Conservation (phyloP, 2,113 vertebrate species). For the Scomber colias region DNA sequence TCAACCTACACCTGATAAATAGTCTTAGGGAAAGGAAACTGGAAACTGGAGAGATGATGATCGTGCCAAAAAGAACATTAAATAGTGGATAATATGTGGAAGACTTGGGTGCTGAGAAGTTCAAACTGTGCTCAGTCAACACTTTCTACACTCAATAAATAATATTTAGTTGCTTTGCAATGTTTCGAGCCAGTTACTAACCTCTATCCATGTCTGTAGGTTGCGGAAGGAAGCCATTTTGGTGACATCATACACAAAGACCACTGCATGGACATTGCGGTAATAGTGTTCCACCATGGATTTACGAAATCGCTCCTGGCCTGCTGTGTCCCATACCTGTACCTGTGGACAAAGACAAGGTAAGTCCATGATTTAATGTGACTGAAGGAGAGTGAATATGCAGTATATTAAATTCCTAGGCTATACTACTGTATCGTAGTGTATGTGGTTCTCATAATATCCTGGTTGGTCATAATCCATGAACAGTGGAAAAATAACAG, state of each 20-base stretch:
- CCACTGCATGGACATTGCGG: conserved; percentile 95
- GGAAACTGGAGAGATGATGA: background rate
- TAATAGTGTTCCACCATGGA: conserved; percentile 99
- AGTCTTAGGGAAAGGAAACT: background rate
- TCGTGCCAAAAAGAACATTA: background rate
- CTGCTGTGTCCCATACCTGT: conserved; percentile 98
- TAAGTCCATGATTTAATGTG: background rate
- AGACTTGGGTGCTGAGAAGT: background rate
- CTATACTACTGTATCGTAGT: background rate
- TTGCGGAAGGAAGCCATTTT: conserved; percentile 97
- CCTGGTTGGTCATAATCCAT: background rate
- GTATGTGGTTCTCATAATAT: background rate
- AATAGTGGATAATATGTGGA: background rate
- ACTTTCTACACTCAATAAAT: background rate
- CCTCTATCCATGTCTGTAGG: conserved; percentile 93
- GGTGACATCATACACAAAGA: conserved; percentile 97
- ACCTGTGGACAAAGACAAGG: conserved; percentile 82
- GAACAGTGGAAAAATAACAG: background rate
- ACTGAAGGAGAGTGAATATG: background rate
- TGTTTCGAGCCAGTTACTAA: conserved; percentile 25
- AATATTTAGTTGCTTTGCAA: background rate
- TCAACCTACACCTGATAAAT: background rate
- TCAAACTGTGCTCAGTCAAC: background rate
- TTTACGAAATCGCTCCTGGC: conserved; percentile 96
- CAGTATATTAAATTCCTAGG: background rate